phyloP scores from a whole-genome alignment of 35 echinoderm and acorn worm species.

The Ptychodera flava region DNA sequence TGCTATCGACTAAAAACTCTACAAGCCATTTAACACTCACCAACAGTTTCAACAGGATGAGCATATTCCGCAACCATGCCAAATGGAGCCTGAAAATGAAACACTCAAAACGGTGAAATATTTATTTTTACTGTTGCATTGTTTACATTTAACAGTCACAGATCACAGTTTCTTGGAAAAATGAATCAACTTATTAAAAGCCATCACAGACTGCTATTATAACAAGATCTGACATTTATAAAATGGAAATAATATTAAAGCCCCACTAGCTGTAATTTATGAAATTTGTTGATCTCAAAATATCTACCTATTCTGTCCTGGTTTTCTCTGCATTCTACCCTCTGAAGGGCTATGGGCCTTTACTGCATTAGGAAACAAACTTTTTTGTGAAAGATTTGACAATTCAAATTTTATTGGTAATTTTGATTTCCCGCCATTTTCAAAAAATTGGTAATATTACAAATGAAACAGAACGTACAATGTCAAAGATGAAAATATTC shows the following conservation, averaged over 20 bases:
- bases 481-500: no score
- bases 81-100: constrained; percentile 69
- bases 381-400: no score
- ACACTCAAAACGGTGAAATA: neutral
- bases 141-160: neutral
- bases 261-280: neutral
- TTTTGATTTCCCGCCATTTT: no score
- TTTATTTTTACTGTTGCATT: neutral
- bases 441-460: no score
- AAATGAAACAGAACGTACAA: no score
- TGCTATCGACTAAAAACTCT: neutral
- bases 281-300: neutral
- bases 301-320: neutral
- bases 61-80: constrained; percentile 88
- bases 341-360: no score
- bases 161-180: neutral
- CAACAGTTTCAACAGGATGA: constrained; percentile 88
- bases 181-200: neutral
- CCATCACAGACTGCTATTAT: neutral
- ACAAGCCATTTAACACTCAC: constrained; percentile 42
- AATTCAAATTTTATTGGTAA: no score
- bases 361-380: no score
- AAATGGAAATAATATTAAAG: neutral
- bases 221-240: neutral
- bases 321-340: no score